Evolutionary conservation across 2,797 vertebrate genomes (phyloP), one percentile per base, ranked within the genome.

Genomic region (Manis pentadactyla): DNA sequence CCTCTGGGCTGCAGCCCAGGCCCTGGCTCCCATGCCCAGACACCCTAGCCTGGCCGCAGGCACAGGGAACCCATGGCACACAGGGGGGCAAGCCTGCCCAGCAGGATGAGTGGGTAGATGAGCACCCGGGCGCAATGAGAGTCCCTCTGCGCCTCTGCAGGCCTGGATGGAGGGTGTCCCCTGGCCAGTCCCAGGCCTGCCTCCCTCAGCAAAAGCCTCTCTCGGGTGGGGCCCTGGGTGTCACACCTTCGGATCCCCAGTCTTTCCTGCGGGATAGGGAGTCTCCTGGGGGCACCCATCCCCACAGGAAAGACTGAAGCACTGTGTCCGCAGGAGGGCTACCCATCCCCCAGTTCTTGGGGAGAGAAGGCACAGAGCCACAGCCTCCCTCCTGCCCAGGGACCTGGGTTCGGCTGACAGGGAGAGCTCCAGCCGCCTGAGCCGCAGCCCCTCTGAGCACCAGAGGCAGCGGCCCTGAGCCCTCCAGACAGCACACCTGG

Each of bases 391-490:
- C 12, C 46, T 11, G 13, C 69, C 39, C 27, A 14, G 39, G 69
- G 39, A 71, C 69, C 4, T 49, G 71, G 42, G 42, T 9, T 18
- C 71, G 29, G 71, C 42, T 46, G 27, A 18, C 42, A 31, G 14
- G 66, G 10, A 21, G 11, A 37, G 37, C 68, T 39, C 25, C 21
- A 11, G 15, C 39, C 23, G 4, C 39, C 39, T 42, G 39, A 42
- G 13, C 39, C 39, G 15, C 14, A 9, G 13, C 39, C 37, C 68
- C 27, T 29, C 39, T 46, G 25, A 25, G 23, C 8, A 7, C 39
- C 14, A 0, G 37, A 42, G 39, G 8, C 39, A 9, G 39, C 14
- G 7, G 14, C 13, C 68, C 23, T 27, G 2, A 1, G 4, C n/a
- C 34, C 66, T 37, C n/a, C 34, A 2, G 63, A 19, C n/a, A 23